These are phyloP conservation scores for Astropecten irregularis DNA, from an alignment of 53 echinoderm and acorn worm genomes.

Conservation along the genomic window DNA sequence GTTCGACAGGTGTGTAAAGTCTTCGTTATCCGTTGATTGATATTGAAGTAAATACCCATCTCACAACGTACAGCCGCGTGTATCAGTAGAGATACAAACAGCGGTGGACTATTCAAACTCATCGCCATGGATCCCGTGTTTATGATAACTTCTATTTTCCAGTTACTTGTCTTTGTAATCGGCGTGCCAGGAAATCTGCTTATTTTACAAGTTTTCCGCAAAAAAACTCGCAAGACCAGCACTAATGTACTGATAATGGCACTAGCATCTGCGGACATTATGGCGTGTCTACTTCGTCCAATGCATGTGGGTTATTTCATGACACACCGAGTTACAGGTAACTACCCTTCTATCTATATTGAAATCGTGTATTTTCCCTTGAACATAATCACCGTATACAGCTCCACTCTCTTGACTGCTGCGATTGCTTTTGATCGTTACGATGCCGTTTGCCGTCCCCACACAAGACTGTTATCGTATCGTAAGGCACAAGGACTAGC, in stretches of 20 bases:
- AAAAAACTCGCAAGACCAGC: conserved; percentile 60
- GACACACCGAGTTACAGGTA: neutral
- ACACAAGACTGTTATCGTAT: conserved; percentile 49
- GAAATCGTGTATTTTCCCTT: conserved; percentile 12
- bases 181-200: conserved; percentile 73
- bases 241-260: conserved; percentile 68
- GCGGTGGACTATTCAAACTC: no score
- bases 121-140: neutral
- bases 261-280: conserved; percentile 41
- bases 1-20: no score
- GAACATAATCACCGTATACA: conserved; percentile 19
- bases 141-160: neutral
- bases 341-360: conserved; percentile 1
- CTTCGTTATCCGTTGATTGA: no score
- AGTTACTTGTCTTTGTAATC: conserved; percentile 50
- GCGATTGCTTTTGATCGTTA: conserved; percentile 72
- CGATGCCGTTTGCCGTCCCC: conserved; percentile 63
- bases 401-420: conserved; percentile 54
- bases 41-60: no score
- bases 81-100: no score
- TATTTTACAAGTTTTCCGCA: conserved; percentile 59
- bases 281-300: conserved; percentile 47
- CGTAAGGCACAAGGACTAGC: conserved; percentile 46
- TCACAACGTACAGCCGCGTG: no score
- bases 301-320: conserved; percentile 7